A percentile compares a stretch with the other conserved stretches of the same genome.
Evolutionary conservation across 2,888 invertebrate genomes (phyloP).

Genomic region (Thecophora atra): DNA sequence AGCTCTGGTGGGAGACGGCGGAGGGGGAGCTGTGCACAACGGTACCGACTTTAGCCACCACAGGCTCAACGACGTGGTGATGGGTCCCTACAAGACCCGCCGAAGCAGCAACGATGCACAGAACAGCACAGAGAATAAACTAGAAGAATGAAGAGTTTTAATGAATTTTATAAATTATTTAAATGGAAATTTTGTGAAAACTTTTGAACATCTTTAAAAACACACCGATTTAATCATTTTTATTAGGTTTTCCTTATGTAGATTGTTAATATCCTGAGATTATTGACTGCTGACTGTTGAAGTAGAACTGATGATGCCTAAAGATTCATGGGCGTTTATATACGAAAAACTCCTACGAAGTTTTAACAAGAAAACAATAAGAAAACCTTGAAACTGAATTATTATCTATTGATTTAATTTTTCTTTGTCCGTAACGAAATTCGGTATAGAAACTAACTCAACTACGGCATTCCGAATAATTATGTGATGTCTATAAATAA

Average conservation of each 20-base stretch:
- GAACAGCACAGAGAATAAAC: slow-evolving; percentile 56
- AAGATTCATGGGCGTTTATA: background rate
- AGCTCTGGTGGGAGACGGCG: slow-evolving; percentile 70
- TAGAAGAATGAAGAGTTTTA: slow-evolving; percentile 22
- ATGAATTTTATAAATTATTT: background rate
- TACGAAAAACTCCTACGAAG: background rate
- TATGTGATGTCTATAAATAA: background rate
- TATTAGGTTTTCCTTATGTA: slow-evolving; percentile 36
- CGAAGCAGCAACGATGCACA: slow-evolving; percentile 59
- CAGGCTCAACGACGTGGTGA: slow-evolving; percentile 56
- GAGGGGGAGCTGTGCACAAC: slow-evolving; percentile 62
- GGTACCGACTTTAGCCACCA: slow-evolving; percentile 59
- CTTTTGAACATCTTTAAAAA: slow-evolving; percentile 32
- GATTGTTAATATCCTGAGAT: slow-evolving; percentile 31
- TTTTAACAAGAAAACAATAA: background rate
- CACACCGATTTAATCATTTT: slow-evolving; percentile 66
- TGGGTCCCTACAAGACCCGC: slow-evolving; percentile 53
- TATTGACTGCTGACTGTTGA: background rate
- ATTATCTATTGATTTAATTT: background rate
- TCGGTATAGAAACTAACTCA: background rate
- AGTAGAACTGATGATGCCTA: background rate
- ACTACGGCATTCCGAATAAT: background rate
- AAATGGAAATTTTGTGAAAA: background rate
- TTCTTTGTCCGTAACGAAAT: background rate
- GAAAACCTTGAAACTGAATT: background rate